Base-by-base conservation (phyloP, 2,797 vertebrate species). In the Schizopygopsis pylzovi region DNA sequence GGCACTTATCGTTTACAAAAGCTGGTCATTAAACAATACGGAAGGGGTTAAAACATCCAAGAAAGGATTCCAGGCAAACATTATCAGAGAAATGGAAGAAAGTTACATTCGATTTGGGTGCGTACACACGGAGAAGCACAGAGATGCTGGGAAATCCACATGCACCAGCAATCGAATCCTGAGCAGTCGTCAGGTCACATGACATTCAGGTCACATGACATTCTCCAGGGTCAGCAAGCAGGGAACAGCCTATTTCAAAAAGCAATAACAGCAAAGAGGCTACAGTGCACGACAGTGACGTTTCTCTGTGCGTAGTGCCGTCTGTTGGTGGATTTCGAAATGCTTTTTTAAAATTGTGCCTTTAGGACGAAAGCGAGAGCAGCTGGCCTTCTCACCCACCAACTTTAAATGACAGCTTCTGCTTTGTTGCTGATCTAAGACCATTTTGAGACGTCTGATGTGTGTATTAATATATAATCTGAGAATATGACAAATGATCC, bases 321-420 rank as follows among this genome's bases (percentile, higher is more conserved):
- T 43, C 87, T 79, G 73, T 80, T 91, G 89, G 54, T 84, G 79
- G 76, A 61, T 83, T 67, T 93, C 86, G 92, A 84, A 91, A 90
- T 39, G 25, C 68, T 91, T 91, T 87, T 92, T 70, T 6, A 1
- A n/a, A 25, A 61, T 63, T 72, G 70, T 84, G 72, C 71, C 63
- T 82, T 78, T 28, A 45, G 75, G 72, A 18, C 2, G 39, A 73
- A 73, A 73, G 81, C 7, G 37, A 25, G 65, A 82, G n/a, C 52
- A 59, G 15, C 6, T 72, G 39, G 43, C 41, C 39, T 56, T 70
- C 25, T 20, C 73, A 76, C 4, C 8, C 2, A 33, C 41, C 28
- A 15, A 47, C 72, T 25, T 43, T 43, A 6, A 20, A 2, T 68
- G 56, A 7, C 70, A 16, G 6, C 28, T 41, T 61, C 71, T 4